Evolutionary conservation across 1,140 invertebrate genomes (phyloP).

Genomic region (Saccostrea echinata): DNA sequence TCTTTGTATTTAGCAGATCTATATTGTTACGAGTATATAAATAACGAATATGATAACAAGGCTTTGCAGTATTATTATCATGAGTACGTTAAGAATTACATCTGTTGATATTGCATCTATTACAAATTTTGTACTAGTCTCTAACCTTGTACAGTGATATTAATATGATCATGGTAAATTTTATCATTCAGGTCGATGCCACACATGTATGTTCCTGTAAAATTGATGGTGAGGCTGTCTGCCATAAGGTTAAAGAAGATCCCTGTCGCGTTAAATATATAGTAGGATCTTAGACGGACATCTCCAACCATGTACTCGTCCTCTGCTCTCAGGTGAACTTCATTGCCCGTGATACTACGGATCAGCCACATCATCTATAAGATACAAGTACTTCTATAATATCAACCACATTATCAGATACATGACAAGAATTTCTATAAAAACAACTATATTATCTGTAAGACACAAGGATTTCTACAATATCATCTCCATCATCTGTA

Average conservation of each 20-base stretch:
- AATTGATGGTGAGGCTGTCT: conserved; percentile 41
- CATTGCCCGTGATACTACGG: conserved; percentile 13
- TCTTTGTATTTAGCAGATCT: too few species aligned
- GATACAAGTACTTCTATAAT: too few species aligned
- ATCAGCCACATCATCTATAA: conserved; percentile 56
- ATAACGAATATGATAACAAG: too few species aligned
- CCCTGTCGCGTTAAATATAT: conserved; percentile 47
- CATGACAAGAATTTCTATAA: too few species aligned
- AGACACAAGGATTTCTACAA: too few species aligned
- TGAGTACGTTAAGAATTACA: too few species aligned
- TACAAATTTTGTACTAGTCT: not conserved
- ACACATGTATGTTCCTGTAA: conserved; percentile 53
- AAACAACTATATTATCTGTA: too few species aligned
- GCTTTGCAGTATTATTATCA: too few species aligned
- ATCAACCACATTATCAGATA: too few species aligned
- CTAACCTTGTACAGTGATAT: conserved; percentile 53
- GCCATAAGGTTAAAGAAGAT: conserved; percentile 50
- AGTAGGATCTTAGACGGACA: conserved; percentile 46
- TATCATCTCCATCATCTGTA: too few species aligned
- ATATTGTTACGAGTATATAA: too few species aligned
- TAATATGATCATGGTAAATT: conserved; percentile 39
- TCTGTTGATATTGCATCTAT: too few species aligned
- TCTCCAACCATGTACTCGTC: conserved; percentile 41
- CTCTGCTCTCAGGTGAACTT: not conserved
- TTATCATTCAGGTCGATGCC: not conserved